Evolutionary conservation across 2,888 invertebrate genomes (phyloP), one percentile per base, ranked within the genome.

Genomic region (Spodoptera exigua): DNA sequence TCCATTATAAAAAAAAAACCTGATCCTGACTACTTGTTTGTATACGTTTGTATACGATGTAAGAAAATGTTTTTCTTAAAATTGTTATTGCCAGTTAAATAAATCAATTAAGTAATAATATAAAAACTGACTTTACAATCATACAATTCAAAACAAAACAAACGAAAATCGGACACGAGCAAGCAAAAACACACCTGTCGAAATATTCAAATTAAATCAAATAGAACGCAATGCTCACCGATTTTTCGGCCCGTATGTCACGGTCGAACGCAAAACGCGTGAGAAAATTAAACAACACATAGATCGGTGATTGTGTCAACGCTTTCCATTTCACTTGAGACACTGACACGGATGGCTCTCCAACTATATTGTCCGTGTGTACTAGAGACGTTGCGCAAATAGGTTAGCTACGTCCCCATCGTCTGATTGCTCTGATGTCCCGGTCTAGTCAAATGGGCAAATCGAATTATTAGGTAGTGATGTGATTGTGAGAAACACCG

Each of bases 251-350:
- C 74, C 44, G 74, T 76, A 56, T 70, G 74, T 78, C 65, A 16
- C 45, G 14, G 13, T 7, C 16, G 13, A 14, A 73, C 46, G 74
- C 77, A 82, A 81, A 83, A 83, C 61, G 81, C 83, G 86, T 87
- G 88, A 83, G 89, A 89, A 89, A 86, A 87, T 89, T 85, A 86
- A 86, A 87, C 85, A 84, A 82, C 82, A 51, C 12, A 17, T 37
- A 51, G 74, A 81, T 80, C 79, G 7, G 76, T 49, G 49, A 48
- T 71, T 64, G 74, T 71, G 56, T 67, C 47, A 59, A 43, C 70
- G 83, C 83, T 88, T 88, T 86, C 86, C 83, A 85, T 88, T 87
- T 85, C 86, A 83, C 79, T 84, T 80, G 81, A 70, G 78, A 63
- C 64, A 78, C 70, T 74, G 74, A 74, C 69, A 67, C 61, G 49